Evolutionary conservation across 2,888 invertebrate species (phyloP), one percentile per base, ranked within the genome.

Genomic region (Spatulosminthurus flaviceps): DNA sequence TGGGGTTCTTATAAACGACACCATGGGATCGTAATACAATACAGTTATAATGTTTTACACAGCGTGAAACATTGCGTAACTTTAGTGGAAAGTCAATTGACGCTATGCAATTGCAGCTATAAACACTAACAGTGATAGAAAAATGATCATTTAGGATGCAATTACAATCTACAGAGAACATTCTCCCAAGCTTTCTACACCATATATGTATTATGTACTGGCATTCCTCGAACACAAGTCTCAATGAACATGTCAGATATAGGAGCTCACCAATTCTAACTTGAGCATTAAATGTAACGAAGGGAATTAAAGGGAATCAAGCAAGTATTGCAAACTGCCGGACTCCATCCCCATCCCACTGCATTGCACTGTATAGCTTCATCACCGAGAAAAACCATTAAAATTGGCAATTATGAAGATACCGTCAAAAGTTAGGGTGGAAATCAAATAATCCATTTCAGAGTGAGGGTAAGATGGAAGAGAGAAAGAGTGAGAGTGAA

Each of bases 401-500:
- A 24, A 67, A 24, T 67, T 26, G 29, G 28, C 19, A 67, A 67
- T 67, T 67, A 67, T 67, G 26, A 24, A 67, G 19, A 24, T 11
- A 24, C 60, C n/a, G 2, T 60, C n/a, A 4, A 13, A 2, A 60
- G 60, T 22, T 19, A 60, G 60, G 34, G 9, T 9, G 34, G 9
- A 9, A 34, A 34, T 34, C 34, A 34, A 51, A 51, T 51, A 51
- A 51, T 9, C 9, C 19, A 5, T 51, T 16, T 51, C 16, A 19
- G 19, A 51, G 51, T 51, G 16, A 51, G 51, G 16, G n/a, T n/a
- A 16, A n/a, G 51, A 51, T 19, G 16, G 51, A n/a, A 16, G 51
- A 4, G 41, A 41, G 9, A 7, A 41, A 13, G 13, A 41, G 41
- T n/a, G n/a, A n/a, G n/a, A 51, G 1, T 51, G 51, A 51, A 51